Conservation (phyloP, 2,113 vertebrate species). For the Platichthys stellatus region DNA sequence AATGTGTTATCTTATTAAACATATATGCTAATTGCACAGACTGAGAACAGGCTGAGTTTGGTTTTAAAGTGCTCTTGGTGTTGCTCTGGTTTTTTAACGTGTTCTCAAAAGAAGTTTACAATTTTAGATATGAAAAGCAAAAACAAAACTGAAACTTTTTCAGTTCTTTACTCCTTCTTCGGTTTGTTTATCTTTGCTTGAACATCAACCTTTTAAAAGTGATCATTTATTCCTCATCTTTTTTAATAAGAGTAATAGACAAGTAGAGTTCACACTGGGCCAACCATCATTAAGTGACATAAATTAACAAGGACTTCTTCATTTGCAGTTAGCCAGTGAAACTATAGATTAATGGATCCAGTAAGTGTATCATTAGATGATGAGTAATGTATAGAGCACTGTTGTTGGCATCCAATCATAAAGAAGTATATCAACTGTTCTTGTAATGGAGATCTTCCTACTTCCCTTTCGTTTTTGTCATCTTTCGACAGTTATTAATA, state of each 20-base stretch:
- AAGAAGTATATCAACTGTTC: background rate
- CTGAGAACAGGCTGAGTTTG: too few species aligned
- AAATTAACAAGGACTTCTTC: too few species aligned
- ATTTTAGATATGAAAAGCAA: too few species aligned
- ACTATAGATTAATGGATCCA: too few species aligned
- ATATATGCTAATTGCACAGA: too few species aligned
- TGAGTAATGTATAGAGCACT: background rate
- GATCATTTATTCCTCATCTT: conserved; percentile 1
- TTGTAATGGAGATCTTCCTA: background rate
- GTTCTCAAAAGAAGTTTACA: too few species aligned
- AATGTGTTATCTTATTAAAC: too few species aligned
- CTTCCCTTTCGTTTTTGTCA: background rate
- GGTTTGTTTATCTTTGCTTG: background rate
- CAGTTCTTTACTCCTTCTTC: background rate
- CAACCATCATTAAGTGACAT: background rate
- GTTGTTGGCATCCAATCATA: background rate
- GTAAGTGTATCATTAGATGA: too few species aligned
- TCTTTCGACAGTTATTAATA: background rate
- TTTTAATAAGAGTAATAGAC: background rate
- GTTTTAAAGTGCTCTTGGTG: too few species aligned
- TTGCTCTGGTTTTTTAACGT: too few species aligned
- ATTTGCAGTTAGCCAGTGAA: too few species aligned
- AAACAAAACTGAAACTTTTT: background rate
- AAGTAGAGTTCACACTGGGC: background rate
- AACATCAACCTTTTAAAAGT: background rate